Conservation (phyloP, 2,888 invertebrate genomes). For the Halictus ligatus region DNA sequence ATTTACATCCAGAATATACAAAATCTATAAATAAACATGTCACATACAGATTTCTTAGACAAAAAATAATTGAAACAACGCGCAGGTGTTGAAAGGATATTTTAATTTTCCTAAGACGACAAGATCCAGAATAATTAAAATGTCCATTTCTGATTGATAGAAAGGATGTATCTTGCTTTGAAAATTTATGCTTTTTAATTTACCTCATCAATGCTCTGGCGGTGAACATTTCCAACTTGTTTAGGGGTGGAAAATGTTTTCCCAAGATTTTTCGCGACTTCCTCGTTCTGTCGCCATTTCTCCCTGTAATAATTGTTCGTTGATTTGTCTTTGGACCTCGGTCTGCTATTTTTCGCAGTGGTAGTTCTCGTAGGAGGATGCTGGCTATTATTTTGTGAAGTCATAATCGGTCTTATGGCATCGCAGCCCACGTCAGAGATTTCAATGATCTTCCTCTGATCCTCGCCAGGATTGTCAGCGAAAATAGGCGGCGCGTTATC, state of each 20-base stretch:
- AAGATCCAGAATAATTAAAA: neutral
- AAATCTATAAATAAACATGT: too few species aligned
- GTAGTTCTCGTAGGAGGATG: neutral
- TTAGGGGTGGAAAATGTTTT: neutral
- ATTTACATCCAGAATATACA: too few species aligned
- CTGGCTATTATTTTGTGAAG: neutral
- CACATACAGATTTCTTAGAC: too few species aligned
- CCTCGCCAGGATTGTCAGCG: constrained; percentile 11
- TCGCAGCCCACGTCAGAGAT: constrained; percentile 64
- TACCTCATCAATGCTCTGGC: neutral
- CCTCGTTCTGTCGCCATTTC: neutral
- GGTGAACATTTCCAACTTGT: neutral
- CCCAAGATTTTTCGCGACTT: neutral
- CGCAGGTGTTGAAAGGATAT: too few species aligned
- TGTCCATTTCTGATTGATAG: neutral
- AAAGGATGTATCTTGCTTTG: neutral
- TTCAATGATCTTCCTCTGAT: constrained; percentile 58
- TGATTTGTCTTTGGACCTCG: neutral
- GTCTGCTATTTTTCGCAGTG: neutral
- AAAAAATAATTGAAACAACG: too few species aligned
- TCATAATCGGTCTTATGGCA: constrained; percentile 20
- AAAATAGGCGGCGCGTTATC: constrained; percentile 57
- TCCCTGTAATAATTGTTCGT: neutral
- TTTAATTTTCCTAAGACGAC: neutral
- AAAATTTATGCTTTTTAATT: neutral